A percentile compares a stretch with the other conserved stretches of the same genome.
Evolutionary conservation across 2,113 vertebrate species (phyloP).

Genomic region (Apeltes quadracus): DNA sequence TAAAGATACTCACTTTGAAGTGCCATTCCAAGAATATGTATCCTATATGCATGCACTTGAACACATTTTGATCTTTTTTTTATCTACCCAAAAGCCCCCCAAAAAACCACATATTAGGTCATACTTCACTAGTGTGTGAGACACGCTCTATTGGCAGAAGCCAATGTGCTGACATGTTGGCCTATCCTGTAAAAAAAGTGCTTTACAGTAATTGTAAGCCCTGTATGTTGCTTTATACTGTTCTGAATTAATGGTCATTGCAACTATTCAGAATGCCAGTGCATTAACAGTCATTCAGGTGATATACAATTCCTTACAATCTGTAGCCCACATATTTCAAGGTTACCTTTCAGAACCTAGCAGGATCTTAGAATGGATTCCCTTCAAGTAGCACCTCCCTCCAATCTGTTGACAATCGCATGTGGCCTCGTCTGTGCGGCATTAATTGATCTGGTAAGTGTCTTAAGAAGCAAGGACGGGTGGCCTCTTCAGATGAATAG

Average conservation of each 20-base stretch:
- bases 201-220: constrained; percentile 21
- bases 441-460: constrained; percentile 51
- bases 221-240: constrained; percentile 38
- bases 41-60: neutral
- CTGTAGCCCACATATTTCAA: constrained; percentile 41
- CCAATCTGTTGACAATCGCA: constrained; percentile 39
- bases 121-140: constrained; percentile 29
- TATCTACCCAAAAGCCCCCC: constrained; percentile 17
- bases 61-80: constrained; percentile 27
- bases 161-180: constrained; percentile 21
- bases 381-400: constrained; percentile 56
- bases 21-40: neutral
- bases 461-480: constrained; percentile 27
- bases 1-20: constrained; percentile 13
- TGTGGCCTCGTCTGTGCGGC: constrained; percentile 33
- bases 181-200: constrained; percentile 17
- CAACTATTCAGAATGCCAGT: constrained; percentile 32
- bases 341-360: constrained; percentile 51
- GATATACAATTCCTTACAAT: constrained; percentile 38
- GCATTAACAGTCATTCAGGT: constrained; percentile 30
- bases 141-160: constrained; percentile 25
- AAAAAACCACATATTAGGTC: constrained; percentile 30
- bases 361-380: constrained; percentile 44
- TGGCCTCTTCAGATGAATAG: constrained; percentile 1
- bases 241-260: constrained; percentile 30